Base-by-base conservation (phyloP, 2,113 vertebrate genomes). In the Triplophysa dalaica region DNA sequence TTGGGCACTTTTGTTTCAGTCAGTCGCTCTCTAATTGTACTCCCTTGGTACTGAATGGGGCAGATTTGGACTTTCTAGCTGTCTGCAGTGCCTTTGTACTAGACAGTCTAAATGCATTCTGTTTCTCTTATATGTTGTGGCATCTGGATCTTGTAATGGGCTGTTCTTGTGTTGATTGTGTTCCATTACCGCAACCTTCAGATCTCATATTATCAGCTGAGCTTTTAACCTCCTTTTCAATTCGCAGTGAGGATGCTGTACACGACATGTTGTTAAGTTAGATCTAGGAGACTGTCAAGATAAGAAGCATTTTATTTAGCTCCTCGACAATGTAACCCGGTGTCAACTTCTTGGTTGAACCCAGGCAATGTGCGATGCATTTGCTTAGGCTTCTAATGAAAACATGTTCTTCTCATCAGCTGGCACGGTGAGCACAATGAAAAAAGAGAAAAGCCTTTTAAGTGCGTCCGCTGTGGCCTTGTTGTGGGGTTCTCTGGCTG, bases 321-420 rank as follows among this genome's bases (percentile, higher is more conserved):
- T 70, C 66, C 60, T 85, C 65, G 60, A 70, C 63, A 83, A 41
- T 77, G 78, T 38, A 52, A 52, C 16, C 29, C 45, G 56, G 21
- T 26, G 24, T 78, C 26, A 26, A 13, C 22, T 63, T 21, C 63
- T 29, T 33, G 22, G 12, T 82, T 82, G 72, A 69, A 65, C 79
- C 84, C 12, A 78, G 84, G 78, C 29, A 21, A 72, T 85, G 80
- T 38, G 33, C 69, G 80, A 82, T 81, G 68, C 77, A 77, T 75
- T 78, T 65, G 8, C 75, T 80, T 81, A 82, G 85, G 82, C 83
- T 87, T 82, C 78, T 83, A 85, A 80, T 64, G 75, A 85, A 87
- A 64, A 77, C 83, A 74, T 83, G 86, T 24, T 24, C 85, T 83
- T 82, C 41, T 78, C 86, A 85, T 87, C 82, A 77, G 77, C 63